Conservation (phyloP, 2,113 vertebrate genomes). For the Oophaga pumilio region DNA sequence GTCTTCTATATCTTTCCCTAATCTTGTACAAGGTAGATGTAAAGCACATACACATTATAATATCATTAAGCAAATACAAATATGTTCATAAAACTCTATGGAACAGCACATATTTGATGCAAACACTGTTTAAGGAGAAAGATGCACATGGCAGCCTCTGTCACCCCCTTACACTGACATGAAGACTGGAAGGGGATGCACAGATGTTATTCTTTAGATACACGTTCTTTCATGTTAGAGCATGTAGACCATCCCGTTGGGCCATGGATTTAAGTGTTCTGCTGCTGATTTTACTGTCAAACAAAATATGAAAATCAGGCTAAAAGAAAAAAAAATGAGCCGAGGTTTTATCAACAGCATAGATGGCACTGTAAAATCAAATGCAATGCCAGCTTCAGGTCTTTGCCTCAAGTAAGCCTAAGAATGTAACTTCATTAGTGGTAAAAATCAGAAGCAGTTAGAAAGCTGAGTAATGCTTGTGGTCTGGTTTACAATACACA, state of each 20-base stretch:
- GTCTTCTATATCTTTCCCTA: too few relatives aligned
- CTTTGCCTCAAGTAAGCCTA: not conserved
- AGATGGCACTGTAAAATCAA: not conserved
- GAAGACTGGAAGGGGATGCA: not conserved
- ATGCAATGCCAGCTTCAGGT: not conserved
- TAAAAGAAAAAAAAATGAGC: too few relatives aligned
- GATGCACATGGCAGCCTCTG: too few relatives aligned
- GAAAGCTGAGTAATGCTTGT: slow-evolving; percentile 9
- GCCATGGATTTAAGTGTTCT: slow-evolving; percentile 30
- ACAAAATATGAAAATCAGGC: slow-evolving; percentile 36
- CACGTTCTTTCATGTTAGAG: slow-evolving; percentile 39
- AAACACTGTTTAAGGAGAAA: too few relatives aligned
- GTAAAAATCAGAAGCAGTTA: not conserved
- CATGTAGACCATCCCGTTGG: slow-evolving; percentile 39
- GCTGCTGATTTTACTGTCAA: slow-evolving; percentile 22
- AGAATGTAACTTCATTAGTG: slow-evolving; percentile 21
- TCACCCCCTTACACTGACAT: too few relatives aligned
- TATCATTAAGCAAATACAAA: too few relatives aligned
- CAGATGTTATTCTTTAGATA: slow-evolving; percentile 45
- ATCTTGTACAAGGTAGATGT: too few relatives aligned
- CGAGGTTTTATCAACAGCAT: not conserved
- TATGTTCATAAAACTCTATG: too few relatives aligned
- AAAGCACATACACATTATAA: too few relatives aligned
- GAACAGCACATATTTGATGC: too few relatives aligned
- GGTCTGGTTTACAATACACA: not conserved